phyloP scores from a whole-genome alignment of 2,888 invertebrate species.

The Lampropteryx suffumata region DNA sequence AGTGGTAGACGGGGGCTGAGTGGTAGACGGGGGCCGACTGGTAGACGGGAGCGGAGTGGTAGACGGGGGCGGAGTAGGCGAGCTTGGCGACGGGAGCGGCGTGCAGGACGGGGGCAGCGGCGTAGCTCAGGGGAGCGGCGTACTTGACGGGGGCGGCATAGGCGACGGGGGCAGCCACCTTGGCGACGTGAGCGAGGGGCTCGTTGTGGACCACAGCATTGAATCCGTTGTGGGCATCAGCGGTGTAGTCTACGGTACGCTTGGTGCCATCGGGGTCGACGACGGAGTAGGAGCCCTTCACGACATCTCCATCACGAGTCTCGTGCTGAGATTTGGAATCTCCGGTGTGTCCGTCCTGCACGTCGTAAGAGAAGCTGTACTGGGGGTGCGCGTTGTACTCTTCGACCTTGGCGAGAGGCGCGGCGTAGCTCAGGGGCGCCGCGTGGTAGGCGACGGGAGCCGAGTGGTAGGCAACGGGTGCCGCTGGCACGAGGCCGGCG shows the following conservation, averaged over 20 bases:
- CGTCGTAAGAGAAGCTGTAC: constrained; percentile 81
- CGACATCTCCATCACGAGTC: constrained; percentile 71
- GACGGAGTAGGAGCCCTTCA: constrained; percentile 79
- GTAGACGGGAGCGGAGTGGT: constrained; percentile 42
- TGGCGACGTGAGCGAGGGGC: constrained; percentile 50
- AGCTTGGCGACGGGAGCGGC: constrained; percentile 54
- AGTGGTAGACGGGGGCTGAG: constrained; percentile 52
- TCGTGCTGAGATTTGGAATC: constrained; percentile 75
- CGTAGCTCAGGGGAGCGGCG: constrained; percentile 56
- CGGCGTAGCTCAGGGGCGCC: constrained; percentile 42
- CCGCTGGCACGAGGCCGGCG: constrained; percentile 47
- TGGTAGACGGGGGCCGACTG: constrained; percentile 51
- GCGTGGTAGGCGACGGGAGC: constrained; percentile 51
- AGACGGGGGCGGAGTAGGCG: constrained; percentile 45
- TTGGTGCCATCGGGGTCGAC: constrained; percentile 81
- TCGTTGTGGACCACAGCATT: constrained; percentile 82
- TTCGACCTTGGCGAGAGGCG: constrained; percentile 54
- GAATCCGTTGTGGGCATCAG: constrained; percentile 76
- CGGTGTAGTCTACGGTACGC: constrained; percentile 80
- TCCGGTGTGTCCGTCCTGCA: constrained; percentile 79
- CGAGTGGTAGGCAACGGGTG: constrained; percentile 47
- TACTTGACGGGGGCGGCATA: constrained; percentile 50
- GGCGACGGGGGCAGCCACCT: constrained; percentile 52
- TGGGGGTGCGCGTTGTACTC: constrained; percentile 60
- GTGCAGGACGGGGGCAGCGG: constrained; percentile 62